Conservation (phyloP, 2,888 invertebrate genomes). For the Cosmia pyralina region DNA sequence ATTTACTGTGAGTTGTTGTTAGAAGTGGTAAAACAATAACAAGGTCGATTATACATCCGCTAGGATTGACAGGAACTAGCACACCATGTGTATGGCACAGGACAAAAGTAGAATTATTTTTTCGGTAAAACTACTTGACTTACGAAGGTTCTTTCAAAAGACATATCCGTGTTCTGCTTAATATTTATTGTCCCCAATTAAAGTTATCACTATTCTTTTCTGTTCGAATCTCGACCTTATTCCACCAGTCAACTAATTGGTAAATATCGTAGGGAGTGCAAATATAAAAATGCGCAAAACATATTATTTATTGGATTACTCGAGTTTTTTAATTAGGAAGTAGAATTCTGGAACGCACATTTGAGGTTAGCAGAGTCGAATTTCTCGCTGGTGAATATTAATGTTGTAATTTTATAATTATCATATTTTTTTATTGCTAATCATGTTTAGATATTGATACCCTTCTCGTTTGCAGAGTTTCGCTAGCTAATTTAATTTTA, state of each 20-base stretch:
- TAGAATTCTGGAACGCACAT: neutral
- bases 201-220: neutral
- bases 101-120: neutral
- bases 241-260: constrained; percentile 7
- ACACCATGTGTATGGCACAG: neutral
- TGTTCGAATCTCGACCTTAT: constrained; percentile 5
- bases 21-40: too few relatives aligned
- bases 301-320: neutral
- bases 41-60: neutral
- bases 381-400: neutral
- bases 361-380: neutral
- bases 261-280: neutral
- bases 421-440: too few relatives aligned
- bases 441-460: too few relatives aligned
- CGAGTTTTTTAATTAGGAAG: neutral
- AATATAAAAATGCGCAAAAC: too few relatives aligned
- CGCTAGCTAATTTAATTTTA: too few relatives aligned
- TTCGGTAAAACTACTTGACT: neutral
- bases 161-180: neutral
- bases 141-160: neutral
- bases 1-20: too few relatives aligned
- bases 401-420: neutral
- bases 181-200: neutral
- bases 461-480: neutral
- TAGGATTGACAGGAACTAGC: neutral